A percentile compares a stretch with the other conserved stretches of the same genome.
These are phyloP conservation scores for Lepeophtheirus salmonis DNA, from an alignment of 1,140 invertebrate species.

Conservation along the genomic window DNA sequence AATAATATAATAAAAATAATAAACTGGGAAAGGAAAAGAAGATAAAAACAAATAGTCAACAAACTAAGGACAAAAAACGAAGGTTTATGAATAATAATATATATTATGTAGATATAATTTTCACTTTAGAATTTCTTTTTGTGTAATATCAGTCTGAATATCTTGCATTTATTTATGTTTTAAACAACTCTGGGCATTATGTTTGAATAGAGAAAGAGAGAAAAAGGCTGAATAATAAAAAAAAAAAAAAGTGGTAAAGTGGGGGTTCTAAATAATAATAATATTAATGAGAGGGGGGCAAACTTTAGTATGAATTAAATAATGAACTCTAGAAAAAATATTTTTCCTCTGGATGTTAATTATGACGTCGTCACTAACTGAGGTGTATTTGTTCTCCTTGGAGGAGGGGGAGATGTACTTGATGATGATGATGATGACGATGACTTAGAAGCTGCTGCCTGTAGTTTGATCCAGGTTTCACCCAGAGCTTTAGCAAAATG, in stretches of 20 bases:
- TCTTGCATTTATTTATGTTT: background rate
- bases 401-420: constrained; percentile 6
- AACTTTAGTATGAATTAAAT: too few species aligned
- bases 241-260: background rate
- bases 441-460: constrained; percentile 24
- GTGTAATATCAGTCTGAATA: background rate
- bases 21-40: background rate
- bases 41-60: background rate
- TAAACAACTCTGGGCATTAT: too few species aligned
- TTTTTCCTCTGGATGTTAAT: background rate
- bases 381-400: constrained; percentile 7
- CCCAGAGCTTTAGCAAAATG: constrained; percentile 89
- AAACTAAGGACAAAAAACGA: background rate
- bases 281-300: too few species aligned
- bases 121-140: too few species aligned
- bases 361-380: background rate
- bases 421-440: constrained; percentile 19
- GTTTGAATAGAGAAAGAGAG: too few species aligned
- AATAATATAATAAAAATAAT: background rate
- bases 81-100: background rate
- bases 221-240: background rate
- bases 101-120: too few species aligned
- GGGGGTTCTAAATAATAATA: background rate
- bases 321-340: too few species aligned
- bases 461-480: constrained; percentile 71